Evolutionary conservation across 2,113 vertebrate genomes (phyloP).

Genomic region (Crotalus tigris): DNA sequence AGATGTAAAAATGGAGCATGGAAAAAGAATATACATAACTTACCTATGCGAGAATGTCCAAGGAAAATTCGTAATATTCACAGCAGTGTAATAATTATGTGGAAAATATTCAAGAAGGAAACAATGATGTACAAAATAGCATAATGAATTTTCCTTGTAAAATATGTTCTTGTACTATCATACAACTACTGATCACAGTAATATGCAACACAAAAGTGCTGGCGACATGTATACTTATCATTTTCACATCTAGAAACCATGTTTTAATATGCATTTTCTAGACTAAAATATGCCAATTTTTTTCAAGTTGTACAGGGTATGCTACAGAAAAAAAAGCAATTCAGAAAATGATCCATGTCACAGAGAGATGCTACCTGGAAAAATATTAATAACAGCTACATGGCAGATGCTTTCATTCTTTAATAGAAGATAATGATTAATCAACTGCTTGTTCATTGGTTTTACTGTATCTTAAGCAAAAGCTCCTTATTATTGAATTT

Average conservation of each 20-base stretch:
- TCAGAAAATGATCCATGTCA: neutral
- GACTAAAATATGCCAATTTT: neutral
- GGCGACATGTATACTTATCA: neutral
- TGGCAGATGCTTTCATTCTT: neutral
- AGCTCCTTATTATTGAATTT: neutral
- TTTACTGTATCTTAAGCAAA: neutral
- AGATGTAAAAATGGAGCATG: neutral
- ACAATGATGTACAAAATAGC: neutral
- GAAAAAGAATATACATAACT: neutral
- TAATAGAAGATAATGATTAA: neutral
- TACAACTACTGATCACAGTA: neutral
- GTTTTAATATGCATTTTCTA: neutral
- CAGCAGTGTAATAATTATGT: neutral
- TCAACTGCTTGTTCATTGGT: neutral
- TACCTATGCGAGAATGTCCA: neutral
- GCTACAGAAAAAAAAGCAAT: neutral
- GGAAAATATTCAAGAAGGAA: neutral
- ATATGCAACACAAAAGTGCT: neutral
- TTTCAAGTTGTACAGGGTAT: neutral
- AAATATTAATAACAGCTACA: neutral
- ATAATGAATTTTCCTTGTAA: neutral
- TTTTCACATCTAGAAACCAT: neutral
- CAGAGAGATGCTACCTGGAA: neutral
- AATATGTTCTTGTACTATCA: neutral
- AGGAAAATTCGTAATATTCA: neutral